Percentiles rank a stretch among this genome's conserved stretches.
These are phyloP conservation scores for Petrosia ficiformis DNA, from an alignment of 37 sponge, comb jelly and placozoan species.

Conservation along the genomic window DNA sequence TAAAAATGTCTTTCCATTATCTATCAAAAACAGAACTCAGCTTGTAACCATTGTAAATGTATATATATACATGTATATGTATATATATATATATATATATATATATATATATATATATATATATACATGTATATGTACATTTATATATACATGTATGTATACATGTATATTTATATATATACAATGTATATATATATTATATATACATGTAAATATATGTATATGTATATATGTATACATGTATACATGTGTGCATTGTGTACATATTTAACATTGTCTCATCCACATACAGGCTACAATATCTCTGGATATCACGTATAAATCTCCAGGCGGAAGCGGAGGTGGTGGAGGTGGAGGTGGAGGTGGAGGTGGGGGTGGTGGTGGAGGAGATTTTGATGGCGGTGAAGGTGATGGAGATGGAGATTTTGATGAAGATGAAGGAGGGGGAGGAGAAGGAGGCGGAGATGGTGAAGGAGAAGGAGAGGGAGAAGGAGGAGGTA, in stretches of 20 bases:
- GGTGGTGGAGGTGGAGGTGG: slow-evolving; percentile 67
- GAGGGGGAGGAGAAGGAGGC: slow-evolving; percentile 29
- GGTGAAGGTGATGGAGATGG: slow-evolving; percentile 31
- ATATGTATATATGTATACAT: background rate
- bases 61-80: background rate
- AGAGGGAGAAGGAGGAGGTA: slow-evolving; percentile 36
- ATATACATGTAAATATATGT: too few relatives aligned
- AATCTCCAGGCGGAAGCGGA: slow-evolving; percentile 42
- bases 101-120: background rate
- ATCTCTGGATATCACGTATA: slow-evolving; percentile 52
- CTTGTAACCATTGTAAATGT: too few relatives aligned
- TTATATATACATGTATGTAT: slow-evolving; percentile 11
- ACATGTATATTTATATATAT: background rate
- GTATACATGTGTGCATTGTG: background rate
- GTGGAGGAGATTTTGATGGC: slow-evolving; percentile 18
- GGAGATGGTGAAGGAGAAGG: slow-evolving; percentile 16
- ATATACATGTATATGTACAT: slow-evolving; percentile 12
- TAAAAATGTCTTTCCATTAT: too few relatives aligned
- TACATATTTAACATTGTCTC: background rate
- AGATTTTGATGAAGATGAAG: slow-evolving; percentile 31
- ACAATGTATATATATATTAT: background rate
- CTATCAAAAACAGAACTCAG: too few relatives aligned
- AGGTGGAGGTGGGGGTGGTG: slow-evolving; percentile 43
- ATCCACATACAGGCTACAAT: slow-evolving; percentile 58
- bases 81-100: background rate